A percentile compares a stretch with the other conserved stretches of the same genome.
These are phyloP conservation scores for Glyphotaelius pellucidus DNA, from an alignment of 2,888 invertebrate species.

Conservation along the genomic window DNA sequence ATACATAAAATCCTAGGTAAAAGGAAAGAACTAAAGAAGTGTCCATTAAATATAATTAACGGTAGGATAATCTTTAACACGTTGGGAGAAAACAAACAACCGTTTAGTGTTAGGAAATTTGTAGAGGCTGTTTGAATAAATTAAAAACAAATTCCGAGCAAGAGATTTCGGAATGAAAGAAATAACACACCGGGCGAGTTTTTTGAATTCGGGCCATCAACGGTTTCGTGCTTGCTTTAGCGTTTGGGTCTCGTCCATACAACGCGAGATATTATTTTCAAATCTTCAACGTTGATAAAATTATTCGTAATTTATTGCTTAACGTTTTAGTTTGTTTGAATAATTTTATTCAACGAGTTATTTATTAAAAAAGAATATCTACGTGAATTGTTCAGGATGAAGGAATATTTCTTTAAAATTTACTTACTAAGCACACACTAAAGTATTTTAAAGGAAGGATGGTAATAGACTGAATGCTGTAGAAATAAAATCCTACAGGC, in stretches of 20 bases:
- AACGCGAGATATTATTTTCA: background rate
- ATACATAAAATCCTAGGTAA: background rate
- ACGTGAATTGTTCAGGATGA: too few relatives aligned
- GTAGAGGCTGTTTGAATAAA: slow-evolving; percentile 45
- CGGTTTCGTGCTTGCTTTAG: slow-evolving; percentile 61
- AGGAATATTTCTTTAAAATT: too few relatives aligned
- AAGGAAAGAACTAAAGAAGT: background rate
- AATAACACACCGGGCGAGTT: slow-evolving; percentile 56
- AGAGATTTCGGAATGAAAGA: slow-evolving; percentile 1
- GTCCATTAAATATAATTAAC: slow-evolving; percentile 23
- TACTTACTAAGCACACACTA: too few relatives aligned
- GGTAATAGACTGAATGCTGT: too few relatives aligned
- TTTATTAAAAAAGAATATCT: background rate
- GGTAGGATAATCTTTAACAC: slow-evolving; percentile 29
- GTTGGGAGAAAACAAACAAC: slow-evolving; percentile 32
- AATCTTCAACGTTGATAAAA: background rate
- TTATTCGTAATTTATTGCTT: background rate
- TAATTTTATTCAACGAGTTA: background rate
- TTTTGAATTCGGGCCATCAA: slow-evolving; percentile 58
- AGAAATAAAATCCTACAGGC: too few relatives aligned
- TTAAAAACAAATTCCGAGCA: slow-evolving; percentile 22
- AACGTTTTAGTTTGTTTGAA: background rate
- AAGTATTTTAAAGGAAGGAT: too few relatives aligned
- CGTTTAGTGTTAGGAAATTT: slow-evolving; percentile 47
- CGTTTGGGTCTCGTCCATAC: slow-evolving; percentile 53